A percentile compares a stretch with the other conserved stretches of the same genome.
These are phyloP conservation scores for Chrysochloris asiatica DNA, from an alignment of 2,113 vertebrate genomes.

Conservation along the genomic window DNA sequence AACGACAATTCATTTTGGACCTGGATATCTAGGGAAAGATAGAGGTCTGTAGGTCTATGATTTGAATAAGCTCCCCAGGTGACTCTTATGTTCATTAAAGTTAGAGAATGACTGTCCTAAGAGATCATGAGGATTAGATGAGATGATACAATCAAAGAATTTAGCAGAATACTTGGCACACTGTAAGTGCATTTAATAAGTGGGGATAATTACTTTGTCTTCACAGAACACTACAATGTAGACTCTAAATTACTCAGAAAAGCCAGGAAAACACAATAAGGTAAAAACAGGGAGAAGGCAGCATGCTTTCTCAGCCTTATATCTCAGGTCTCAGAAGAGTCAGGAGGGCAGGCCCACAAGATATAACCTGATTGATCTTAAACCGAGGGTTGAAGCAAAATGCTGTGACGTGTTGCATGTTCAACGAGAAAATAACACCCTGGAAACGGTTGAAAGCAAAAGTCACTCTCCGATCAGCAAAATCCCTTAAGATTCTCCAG, in stretches of 20 bases:
- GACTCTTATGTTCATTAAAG: neutral
- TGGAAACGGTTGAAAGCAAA: constrained; percentile 78
- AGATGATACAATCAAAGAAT: rapidly evolving
- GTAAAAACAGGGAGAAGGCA: neutral
- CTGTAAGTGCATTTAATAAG: neutral
- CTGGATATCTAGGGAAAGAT: neutral
- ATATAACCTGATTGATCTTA: constrained; percentile 74
- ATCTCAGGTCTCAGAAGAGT: neutral
- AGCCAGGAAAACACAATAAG: rapidly evolving
- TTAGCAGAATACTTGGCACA: rapidly evolving
- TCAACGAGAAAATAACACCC: constrained; percentile 69
- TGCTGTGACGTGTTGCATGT: constrained; percentile 60
- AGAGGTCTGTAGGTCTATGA: neutral
- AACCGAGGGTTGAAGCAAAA: constrained; percentile 72
- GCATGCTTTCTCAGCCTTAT: neutral
- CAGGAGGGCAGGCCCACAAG: constrained; percentile 23
- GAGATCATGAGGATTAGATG: neutral
- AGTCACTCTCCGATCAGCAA: constrained; percentile 69
- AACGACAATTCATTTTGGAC: neutral
- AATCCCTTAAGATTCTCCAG: constrained; percentile 81
- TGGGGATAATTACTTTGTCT: neutral
- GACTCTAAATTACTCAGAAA: neutral
- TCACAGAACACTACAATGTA: neutral
- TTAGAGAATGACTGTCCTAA: neutral
- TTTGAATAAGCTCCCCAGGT: neutral